These are phyloP conservation scores for Sitta carolinensis DNA, from an alignment of 2,797 vertebrate genomes.

Conservation along the genomic window DNA sequence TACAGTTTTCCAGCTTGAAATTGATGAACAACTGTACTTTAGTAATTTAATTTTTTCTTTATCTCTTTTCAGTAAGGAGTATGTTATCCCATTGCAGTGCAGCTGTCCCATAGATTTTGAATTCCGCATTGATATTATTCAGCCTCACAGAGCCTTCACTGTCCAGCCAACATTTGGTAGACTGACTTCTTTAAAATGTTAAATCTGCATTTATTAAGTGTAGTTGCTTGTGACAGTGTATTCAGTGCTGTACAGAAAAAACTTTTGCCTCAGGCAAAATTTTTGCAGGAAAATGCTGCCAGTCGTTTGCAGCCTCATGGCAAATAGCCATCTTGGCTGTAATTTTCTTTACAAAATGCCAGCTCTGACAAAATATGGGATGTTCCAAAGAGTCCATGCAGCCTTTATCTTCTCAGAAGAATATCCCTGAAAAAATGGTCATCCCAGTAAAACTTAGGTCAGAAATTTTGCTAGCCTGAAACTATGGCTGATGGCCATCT, in stretches of 20 bases:
- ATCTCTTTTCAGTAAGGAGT: conserved; percentile 76
- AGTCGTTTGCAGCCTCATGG: background rate
- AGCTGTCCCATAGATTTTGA: conserved; percentile 92
- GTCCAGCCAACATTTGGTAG: conserved; percentile 85
- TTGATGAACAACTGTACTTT: background rate
- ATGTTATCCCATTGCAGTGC: conserved; percentile 86
- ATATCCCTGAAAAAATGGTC: background rate
- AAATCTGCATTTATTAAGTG: background rate
- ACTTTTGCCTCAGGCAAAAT: background rate
- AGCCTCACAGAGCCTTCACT: conserved; percentile 83
- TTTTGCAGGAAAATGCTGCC: background rate
- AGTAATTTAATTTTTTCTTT: conserved; percentile 16
- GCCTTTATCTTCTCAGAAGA: background rate
- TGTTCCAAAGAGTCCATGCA: accelerated
- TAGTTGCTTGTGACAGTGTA: background rate
- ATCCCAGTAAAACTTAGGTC: background rate
- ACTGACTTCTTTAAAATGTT: background rate
- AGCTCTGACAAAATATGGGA: background rate
- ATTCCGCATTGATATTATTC: conserved; percentile 82
- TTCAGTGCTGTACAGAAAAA: background rate
- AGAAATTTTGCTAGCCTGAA: background rate
- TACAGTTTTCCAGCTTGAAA: background rate
- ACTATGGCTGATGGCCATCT: background rate
- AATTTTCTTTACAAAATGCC: background rate
- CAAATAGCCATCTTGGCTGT: background rate